Percentiles rank a stretch among this genome's conserved stretches.
Conservation (phyloP, 2,888 invertebrate genomes). For the Caradrina clavipalpis region DNA sequence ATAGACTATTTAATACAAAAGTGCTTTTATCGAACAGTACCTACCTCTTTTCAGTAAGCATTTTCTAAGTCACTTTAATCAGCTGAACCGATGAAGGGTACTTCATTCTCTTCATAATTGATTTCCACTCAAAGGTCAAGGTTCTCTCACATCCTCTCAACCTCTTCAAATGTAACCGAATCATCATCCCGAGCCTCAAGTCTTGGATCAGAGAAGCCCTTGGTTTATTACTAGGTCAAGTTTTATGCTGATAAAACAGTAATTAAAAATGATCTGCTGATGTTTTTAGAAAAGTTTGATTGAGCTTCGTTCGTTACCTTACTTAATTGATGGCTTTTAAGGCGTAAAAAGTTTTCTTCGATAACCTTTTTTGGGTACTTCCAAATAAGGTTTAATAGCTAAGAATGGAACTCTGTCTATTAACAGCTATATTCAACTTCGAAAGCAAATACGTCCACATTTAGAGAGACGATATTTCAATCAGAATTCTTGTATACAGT, state of each 20-base stretch:
- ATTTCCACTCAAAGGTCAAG: conserved; percentile 40
- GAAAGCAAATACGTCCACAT: not conserved
- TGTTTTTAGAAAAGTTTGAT: not conserved
- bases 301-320: not conserved
- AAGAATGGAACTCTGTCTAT: no score
- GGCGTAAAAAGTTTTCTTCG: not conserved
- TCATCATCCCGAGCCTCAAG: conserved; percentile 22
- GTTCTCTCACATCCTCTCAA: conserved; percentile 15
- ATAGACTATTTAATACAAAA: not conserved
- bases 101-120: conserved; percentile 42
- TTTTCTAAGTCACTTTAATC: conserved; percentile 31
- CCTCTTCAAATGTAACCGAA: conserved; percentile 10
- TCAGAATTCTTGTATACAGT: not conserved
- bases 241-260: not conserved
- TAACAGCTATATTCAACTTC: not conserved
- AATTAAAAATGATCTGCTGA: not conserved
- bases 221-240: conserved; percentile 16
- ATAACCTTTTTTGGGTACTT: not conserved
- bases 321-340: not conserved
- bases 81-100: conserved; percentile 33
- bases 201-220: conserved; percentile 7
- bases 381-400: no score
- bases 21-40: not conserved
- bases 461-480: not conserved
- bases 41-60: conserved; percentile 20